Conservation (phyloP, 2,113 vertebrate genomes). For the Saccopteryx leptura region DNA sequence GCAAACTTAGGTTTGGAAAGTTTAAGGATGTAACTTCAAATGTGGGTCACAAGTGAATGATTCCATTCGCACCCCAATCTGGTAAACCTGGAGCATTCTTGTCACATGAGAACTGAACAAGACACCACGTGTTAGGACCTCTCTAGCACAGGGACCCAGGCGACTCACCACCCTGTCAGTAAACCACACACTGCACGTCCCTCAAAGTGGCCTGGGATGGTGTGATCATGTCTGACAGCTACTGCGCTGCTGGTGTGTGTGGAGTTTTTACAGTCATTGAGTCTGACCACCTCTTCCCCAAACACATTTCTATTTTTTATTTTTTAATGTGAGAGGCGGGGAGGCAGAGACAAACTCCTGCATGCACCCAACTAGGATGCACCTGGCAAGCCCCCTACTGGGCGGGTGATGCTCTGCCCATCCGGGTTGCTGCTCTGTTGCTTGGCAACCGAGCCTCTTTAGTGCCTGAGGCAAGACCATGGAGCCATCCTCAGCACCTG, state of each 20-base stretch:
- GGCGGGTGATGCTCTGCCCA: no score
- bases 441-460: no score
- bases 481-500: no score
- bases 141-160: fast-evolving
- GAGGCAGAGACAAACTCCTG: no score
- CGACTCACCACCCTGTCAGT: fast-evolving
- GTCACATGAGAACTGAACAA: fast-evolving
- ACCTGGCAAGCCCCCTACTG: no score
- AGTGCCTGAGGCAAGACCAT: no score
- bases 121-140: fast-evolving
- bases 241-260: fast-evolving
- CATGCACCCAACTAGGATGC: no score
- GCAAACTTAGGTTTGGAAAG: slow-evolving; percentile 36
- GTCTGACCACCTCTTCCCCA: background rate
- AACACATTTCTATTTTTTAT: background rate
- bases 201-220: background rate
- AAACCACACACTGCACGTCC: background rate
- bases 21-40: slow-evolving; percentile 34
- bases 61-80: background rate
- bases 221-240: fast-evolving
- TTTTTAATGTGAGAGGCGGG: no score
- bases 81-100: background rate
- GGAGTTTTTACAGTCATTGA: background rate
- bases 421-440: no score
- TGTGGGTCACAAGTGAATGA: background rate